These are phyloP conservation scores for Semaprochilodus insignis DNA, from an alignment of 2,797 vertebrate species.

Conservation along the genomic window DNA sequence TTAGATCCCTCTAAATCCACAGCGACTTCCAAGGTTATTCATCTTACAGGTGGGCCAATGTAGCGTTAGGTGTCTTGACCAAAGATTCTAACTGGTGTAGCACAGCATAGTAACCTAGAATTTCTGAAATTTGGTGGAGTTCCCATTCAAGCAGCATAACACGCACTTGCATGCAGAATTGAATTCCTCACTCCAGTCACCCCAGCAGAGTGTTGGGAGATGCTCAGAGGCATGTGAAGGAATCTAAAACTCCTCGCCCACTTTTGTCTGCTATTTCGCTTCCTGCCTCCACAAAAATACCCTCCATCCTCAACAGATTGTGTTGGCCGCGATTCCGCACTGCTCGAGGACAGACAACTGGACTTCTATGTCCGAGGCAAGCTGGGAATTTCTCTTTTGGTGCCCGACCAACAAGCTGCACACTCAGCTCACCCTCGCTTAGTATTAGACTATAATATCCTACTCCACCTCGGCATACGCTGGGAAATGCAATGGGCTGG, in stretches of 20 bases:
- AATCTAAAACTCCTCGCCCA: not conserved
- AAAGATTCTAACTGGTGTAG: no score
- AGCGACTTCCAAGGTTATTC: no score
- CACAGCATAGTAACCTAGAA: no score
- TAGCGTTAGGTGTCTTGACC: no score
- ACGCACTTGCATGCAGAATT: no score
- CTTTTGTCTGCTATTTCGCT: not conserved
- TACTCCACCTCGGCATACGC: not conserved
- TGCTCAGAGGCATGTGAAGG: not conserved
- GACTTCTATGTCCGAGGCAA: not conserved
- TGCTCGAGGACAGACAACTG: not conserved
- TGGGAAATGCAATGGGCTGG: no score
- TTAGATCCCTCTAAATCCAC: no score
- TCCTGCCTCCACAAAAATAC: not conserved
- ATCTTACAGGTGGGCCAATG: no score
- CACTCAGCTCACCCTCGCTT: no score
- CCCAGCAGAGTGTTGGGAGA: not conserved
- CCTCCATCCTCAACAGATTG: not conserved
- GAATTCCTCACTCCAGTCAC: no score
- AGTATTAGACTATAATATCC: not conserved
- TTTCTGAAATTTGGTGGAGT: no score
- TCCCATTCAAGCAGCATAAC: no score
- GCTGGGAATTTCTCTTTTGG: conserved; percentile 3
- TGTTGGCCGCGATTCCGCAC: not conserved
- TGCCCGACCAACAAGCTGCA: not conserved